Conservation (phyloP, 1,140 invertebrate genomes). For the Chrysomallon squamiferum region DNA sequence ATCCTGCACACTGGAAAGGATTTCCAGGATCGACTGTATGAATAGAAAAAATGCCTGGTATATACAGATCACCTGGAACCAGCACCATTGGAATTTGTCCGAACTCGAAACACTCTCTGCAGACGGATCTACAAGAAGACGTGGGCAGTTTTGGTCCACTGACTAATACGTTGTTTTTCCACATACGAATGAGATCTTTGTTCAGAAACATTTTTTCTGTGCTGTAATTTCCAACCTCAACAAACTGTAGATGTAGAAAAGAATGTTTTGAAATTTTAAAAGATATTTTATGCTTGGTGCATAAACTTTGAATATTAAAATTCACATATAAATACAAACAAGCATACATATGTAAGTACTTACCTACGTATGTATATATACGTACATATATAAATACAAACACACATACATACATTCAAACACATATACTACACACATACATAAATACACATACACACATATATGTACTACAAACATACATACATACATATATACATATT, state of each 20-base stretch:
- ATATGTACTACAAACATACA: too few relatives aligned
- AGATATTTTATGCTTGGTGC: too few relatives aligned
- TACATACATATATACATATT: too few relatives aligned
- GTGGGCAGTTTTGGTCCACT: not conserved
- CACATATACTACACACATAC: too few relatives aligned
- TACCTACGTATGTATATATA: too few relatives aligned
- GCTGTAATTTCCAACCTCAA: not conserved
- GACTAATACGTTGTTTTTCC: not conserved
- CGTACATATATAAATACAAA: too few relatives aligned
- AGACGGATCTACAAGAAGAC: slow-evolving; percentile 32
- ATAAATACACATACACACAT: too few relatives aligned
- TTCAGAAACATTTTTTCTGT: not conserved
- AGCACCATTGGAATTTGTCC: slow-evolving; percentile 30
- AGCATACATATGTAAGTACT: too few relatives aligned
- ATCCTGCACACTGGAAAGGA: slow-evolving; percentile 37
- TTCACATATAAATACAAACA: too few relatives aligned
- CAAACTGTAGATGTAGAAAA: slow-evolving; percentile 7
- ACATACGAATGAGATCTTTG: not conserved
- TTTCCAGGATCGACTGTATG: slow-evolving; percentile 32
- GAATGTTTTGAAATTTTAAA: too few relatives aligned
- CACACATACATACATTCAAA: too few relatives aligned
- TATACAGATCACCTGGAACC: slow-evolving; percentile 36
- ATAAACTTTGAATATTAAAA: too few relatives aligned
- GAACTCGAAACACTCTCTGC: slow-evolving; percentile 30
- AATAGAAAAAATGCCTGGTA: slow-evolving; percentile 51